Evolutionary conservation across 2,113 vertebrate species (phyloP), one percentile per base, ranked within the genome.

Genomic region (Gobiocypris rarus): DNA sequence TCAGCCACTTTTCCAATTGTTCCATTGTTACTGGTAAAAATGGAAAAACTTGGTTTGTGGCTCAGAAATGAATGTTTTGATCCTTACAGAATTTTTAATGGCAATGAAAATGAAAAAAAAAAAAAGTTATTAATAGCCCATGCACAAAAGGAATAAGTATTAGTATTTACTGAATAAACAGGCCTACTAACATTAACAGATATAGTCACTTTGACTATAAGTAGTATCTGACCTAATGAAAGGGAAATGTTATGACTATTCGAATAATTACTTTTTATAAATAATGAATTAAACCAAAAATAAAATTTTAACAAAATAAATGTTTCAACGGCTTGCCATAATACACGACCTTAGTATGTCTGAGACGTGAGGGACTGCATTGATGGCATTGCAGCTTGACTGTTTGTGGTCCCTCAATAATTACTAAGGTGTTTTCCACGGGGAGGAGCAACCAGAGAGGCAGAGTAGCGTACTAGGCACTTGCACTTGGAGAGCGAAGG

Each of bases 391-490:
- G 38, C 2, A 59, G 56, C 41, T 73, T 48, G 70, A 48, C 38
- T 19, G 56, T 45, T 15, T 7, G 75, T 78, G 56, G 56, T 61
- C 76, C 56, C 76, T 59, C 13, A 3, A 9, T 76, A 52, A 83
- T 63, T 76, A 48, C 58, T 26, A 50, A 76, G 73, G 82, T 84
- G 73, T 65, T 83, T 61, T 79, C 73, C 48, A 63, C 45, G 48
- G 82, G 82, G 83, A 76, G 83, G 83, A 84, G 83, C 59, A 78
- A 78, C 24, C 5, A 31, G 45, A 24, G 5, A 5, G 67, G 59
- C 61, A 41, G 8, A 75, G 65, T 1, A 31, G n/a, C 4, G 15
- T 22, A n/a, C 24, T n/a, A 38, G 22, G 56, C 83, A 76, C 26
- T 80, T 65, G 78, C 26, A 61, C 9, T 48, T 22, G 61, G 59